Evolutionary conservation across 2,797 vertebrate genomes (phyloP), one percentile per base, ranked within the genome.

Genomic region (Anguilla pacifica): DNA sequence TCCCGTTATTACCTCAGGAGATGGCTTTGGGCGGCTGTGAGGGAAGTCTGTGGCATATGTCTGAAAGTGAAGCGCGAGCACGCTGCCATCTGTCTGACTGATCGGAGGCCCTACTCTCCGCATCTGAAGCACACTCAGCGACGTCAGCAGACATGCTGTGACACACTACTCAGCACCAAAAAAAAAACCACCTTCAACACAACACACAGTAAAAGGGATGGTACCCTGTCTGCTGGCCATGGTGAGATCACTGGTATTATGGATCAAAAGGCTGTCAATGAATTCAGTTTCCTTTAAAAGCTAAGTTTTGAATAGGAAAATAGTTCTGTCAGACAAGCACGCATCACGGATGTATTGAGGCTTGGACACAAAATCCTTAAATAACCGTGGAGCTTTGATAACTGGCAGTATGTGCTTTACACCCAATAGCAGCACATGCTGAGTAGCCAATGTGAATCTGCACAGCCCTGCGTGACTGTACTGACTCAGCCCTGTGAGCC

Each of bases 11-110:
- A 82, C 51, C 79, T 82, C 79, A 51, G 43, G 22, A 82, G 79
- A 49, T 49, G 5, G 46, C 49, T 46, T 81, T 25, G 19, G 22
- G 31, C 19, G 39, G 77, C 77, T 46, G 77, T 81, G 43, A 81
- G 43, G 77, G 43, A 81, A 81, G 77, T 81, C 77, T 46, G 39
- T n/a, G 19, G 77, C 77, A 81, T 81, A 81, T 49, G 79, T 82
- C 25, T 49, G 79, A 82, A 46, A 19, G 74, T 46, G 22, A 79
- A 82, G 22, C 22, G 25, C 46, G 9, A n/a, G 35, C 79, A 51
- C 46, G 3, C 43, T 25, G 46, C 79, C 79, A 51, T 82, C 79
- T 82, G 79, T 82, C 46, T 51, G 19, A 11, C 10, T 82, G 46
- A 51, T 82, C 19, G 35, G 46, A 82, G 51, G 22, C 25, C 10